Evolutionary conservation across 2,797 vertebrate genomes (phyloP).

Genomic region (Eleutherodactylus coqui): DNA sequence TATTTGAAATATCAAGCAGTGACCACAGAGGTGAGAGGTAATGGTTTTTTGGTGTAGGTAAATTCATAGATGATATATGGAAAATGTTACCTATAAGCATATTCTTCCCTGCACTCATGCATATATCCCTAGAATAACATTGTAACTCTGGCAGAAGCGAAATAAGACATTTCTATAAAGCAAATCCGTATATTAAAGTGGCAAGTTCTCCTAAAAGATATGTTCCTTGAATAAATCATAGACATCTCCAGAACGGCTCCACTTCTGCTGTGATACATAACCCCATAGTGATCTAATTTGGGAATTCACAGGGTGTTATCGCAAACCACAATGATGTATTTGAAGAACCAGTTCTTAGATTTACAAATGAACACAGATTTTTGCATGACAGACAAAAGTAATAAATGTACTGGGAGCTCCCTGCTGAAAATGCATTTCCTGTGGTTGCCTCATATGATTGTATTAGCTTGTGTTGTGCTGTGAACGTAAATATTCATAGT

Average conservation of each 20-base stretch:
- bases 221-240: slow-evolving; percentile 52
- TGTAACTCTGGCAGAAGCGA: neutral
- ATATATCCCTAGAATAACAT: neutral
- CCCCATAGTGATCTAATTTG: slow-evolving; percentile 61
- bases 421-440: slow-evolving; percentile 57
- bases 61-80: neutral
- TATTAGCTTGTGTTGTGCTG: slow-evolving; percentile 56
- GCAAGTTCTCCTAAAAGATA: slow-evolving; percentile 37
- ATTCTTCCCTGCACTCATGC: neutral
- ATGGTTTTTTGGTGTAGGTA: neutral
- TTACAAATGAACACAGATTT: slow-evolving; percentile 60
- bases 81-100: neutral
- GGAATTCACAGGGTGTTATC: slow-evolving; percentile 57
- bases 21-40: neutral
- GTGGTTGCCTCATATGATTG: slow-evolving; percentile 50
- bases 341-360: slow-evolving; percentile 56
- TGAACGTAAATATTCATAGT: slow-evolving; percentile 59
- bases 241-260: slow-evolving; percentile 35
- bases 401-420: slow-evolving; percentile 54
- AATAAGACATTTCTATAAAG: slow-evolving; percentile 6
- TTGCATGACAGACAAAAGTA: slow-evolving; percentile 60
- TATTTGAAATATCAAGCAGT: neutral
- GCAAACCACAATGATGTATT: slow-evolving; percentile 44
- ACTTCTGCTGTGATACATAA: slow-evolving; percentile 53
- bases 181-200: slow-evolving; percentile 9